phyloP scores from a whole-genome alignment of 1,140 invertebrate genomes.

The Chironomus tepperi region DNA sequence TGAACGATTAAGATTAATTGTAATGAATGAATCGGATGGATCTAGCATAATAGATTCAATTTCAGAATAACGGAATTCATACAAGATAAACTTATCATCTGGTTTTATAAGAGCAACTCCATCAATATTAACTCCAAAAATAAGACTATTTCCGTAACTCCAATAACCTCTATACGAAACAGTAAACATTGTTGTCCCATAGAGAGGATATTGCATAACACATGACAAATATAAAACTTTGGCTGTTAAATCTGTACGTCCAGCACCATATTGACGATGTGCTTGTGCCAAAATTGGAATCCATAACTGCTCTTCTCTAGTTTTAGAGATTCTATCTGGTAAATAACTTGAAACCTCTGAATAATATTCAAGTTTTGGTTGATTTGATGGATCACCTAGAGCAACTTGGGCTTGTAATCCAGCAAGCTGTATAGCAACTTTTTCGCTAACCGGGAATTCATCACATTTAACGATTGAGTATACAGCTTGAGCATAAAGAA shows the following conservation, averaged over 20 bases:
- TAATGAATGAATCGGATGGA: slow-evolving; percentile 85
- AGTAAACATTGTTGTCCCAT: slow-evolving; percentile 87
- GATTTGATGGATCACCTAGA: slow-evolving; percentile 67
- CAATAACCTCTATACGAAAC: slow-evolving; percentile 88
- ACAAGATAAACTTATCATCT: slow-evolving; percentile 80
- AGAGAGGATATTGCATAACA: slow-evolving; percentile 94
- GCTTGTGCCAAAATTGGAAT: slow-evolving; percentile 79
- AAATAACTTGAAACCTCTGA: slow-evolving; percentile 71
- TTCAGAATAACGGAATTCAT: slow-evolving; percentile 79
- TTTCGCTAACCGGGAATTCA: slow-evolving; percentile 89
- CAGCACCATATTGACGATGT: slow-evolving; percentile 81
- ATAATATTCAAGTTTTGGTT: slow-evolving; percentile 59
- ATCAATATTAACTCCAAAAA: slow-evolving; percentile 81
- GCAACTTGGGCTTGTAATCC: slow-evolving; percentile 90
- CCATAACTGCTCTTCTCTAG: slow-evolving; percentile 69
- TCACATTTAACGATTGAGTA: slow-evolving; percentile 91
- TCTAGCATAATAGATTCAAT: slow-evolving; percentile 87
- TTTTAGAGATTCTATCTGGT: slow-evolving; percentile 64
- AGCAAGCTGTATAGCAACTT: slow-evolving; percentile 86
- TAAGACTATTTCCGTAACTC: slow-evolving; percentile 61
- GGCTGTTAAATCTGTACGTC: slow-evolving; percentile 80
- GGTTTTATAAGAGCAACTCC: slow-evolving; percentile 82
- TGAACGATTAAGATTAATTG: slow-evolving; percentile 55
- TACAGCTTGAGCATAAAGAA: slow-evolving; percentile 91
- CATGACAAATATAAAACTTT: slow-evolving; percentile 91